Evolutionary conservation across 2,797 vertebrate species (phyloP).

Genomic region (Myotis findleyi): DNA sequence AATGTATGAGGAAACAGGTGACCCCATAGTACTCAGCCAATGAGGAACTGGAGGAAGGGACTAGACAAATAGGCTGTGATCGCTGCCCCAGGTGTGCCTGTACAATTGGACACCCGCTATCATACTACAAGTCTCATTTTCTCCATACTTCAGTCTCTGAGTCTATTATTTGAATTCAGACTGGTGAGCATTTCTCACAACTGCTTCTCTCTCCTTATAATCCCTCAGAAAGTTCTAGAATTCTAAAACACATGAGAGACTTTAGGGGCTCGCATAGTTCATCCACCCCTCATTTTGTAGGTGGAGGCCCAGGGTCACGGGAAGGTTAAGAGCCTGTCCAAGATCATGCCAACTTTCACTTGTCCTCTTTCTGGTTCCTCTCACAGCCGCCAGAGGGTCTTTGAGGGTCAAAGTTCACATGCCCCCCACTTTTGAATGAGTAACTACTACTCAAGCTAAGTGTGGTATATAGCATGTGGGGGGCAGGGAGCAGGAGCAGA

Average conservation of each 20-base stretch:
- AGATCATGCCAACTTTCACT: neutral
- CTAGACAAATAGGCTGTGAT: too few species aligned
- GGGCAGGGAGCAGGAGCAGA: neutral
- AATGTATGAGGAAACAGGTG: too few species aligned
- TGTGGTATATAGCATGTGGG: neutral
- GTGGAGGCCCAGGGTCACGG: neutral
- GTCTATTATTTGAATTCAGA: too few species aligned
- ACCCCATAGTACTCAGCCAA: too few species aligned
- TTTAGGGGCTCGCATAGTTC: rapidly evolving
- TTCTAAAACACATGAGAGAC: neutral
- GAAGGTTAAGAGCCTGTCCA: neutral
- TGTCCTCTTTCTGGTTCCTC: neutral
- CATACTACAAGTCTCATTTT: too few species aligned
- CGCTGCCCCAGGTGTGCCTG: too few species aligned
- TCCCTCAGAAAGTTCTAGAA: neutral
- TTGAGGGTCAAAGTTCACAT: neutral
- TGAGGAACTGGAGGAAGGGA: too few species aligned
- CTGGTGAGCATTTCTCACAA: too few species aligned
- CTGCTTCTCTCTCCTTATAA: neutral
- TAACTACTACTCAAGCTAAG: neutral
- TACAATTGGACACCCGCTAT: too few species aligned
- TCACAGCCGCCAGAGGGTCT: neutral
- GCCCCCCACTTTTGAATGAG: neutral
- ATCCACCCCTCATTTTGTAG: neutral
- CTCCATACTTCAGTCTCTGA: too few species aligned